These are phyloP conservation scores for Triplophysa rosa DNA, from an alignment of 2,113 vertebrate genomes.

Conservation along the genomic window DNA sequence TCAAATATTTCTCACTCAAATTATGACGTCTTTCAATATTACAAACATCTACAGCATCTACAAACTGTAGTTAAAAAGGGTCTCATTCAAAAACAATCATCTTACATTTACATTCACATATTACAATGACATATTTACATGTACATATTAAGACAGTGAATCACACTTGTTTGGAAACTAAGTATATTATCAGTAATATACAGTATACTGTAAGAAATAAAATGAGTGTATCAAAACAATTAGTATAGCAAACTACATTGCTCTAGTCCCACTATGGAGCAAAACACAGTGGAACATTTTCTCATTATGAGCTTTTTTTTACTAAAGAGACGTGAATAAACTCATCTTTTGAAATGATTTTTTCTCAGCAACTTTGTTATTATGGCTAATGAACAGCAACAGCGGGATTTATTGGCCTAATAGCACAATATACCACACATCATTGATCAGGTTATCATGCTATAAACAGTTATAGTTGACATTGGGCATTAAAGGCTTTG, in stretches of 20 bases:
- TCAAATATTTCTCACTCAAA: too few species aligned
- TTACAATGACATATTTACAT: too few species aligned
- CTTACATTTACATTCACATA: too few species aligned
- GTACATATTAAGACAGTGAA: too few species aligned
- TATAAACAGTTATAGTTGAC: conserved; percentile 46
- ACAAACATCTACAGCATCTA: too few species aligned
- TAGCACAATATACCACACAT: conserved; percentile 62
- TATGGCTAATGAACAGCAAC: conserved; percentile 61
- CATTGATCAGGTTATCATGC: conserved; percentile 61
- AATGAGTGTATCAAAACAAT: conserved; percentile 15
- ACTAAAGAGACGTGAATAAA: conserved; percentile 49
- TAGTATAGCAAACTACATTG: background rate
- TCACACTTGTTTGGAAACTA: background rate
- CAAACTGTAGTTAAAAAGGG: too few species aligned
- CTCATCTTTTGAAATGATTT: conserved; percentile 28
- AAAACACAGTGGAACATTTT: background rate
- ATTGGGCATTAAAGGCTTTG: conserved; percentile 57
- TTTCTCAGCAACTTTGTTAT: conserved; percentile 47
- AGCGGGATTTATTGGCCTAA: conserved; percentile 65
- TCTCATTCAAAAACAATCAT: too few species aligned
- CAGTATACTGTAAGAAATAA: background rate
- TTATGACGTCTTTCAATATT: too few species aligned
- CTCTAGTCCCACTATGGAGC: background rate
- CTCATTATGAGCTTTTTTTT: conserved; percentile 2
- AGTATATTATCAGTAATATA: background rate